Percentiles rank a stretch among this genome's conserved stretches.
These are phyloP conservation scores for Colletes latitarsis DNA, from an alignment of 1,140 invertebrate genomes.

Conservation along the genomic window DNA sequence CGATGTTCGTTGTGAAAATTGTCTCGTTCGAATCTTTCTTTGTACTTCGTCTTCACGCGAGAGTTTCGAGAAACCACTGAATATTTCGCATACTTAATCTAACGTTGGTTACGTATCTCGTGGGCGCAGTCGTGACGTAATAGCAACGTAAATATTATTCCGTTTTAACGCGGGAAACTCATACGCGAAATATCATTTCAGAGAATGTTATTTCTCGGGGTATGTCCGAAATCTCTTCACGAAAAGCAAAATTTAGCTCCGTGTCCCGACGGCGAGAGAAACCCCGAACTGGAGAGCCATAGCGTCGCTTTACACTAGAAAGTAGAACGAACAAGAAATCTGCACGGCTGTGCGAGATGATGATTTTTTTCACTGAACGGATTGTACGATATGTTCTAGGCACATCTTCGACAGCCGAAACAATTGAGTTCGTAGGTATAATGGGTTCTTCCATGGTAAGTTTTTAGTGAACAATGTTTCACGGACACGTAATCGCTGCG, in stretches of 20 bases:
- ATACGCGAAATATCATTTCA: not conserved
- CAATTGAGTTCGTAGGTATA: constrained; percentile 66
- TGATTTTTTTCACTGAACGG: constrained; percentile 58
- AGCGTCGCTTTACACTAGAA: constrained; percentile 22
- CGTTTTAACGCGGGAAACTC: no score
- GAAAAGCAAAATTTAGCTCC: not conserved
- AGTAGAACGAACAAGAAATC: constrained; percentile 33
- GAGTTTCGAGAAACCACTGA: not conserved
- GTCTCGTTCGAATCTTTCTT: no score
- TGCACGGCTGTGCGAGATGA: constrained; percentile 35
- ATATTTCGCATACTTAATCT: not conserved
- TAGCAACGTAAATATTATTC: constrained; percentile 4
- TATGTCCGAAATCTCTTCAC: not conserved
- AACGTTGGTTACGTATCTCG: not conserved
- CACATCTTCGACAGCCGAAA: constrained; percentile 62
- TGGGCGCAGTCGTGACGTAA: not conserved
- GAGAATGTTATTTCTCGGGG: not conserved
- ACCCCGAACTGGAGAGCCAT: no score
- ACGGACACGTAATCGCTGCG: constrained; percentile 49
- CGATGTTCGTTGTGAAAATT: no score
- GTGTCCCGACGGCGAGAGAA: not conserved
- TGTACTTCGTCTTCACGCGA: no score
- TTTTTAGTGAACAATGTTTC: constrained; percentile 57
- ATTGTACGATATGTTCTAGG: constrained; percentile 66
- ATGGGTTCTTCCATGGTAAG: constrained; percentile 68